Conservation (phyloP, 2,113 vertebrate genomes). For the Psophia crepitans region DNA sequence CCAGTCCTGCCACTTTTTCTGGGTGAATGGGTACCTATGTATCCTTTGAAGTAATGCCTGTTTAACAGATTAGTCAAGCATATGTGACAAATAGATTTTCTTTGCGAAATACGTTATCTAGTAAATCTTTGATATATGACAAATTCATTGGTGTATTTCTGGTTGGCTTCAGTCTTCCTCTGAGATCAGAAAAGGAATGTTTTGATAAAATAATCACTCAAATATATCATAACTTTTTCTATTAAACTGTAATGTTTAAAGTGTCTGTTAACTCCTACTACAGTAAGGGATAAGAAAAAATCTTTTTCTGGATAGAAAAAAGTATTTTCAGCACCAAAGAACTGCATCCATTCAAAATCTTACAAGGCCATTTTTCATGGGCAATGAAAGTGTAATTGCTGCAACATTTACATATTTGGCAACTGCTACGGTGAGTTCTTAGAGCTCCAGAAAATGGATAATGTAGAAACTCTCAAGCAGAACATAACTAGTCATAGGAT, state of each 20-base stretch:
- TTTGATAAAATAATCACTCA: constrained; percentile 39
- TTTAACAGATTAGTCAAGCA: constrained; percentile 52
- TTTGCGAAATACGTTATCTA: constrained; percentile 42
- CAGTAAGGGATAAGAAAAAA: not conserved
- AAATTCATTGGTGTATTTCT: constrained; percentile 31
- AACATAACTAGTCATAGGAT: not conserved
- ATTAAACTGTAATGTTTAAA: constrained; percentile 14
- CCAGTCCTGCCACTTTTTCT: constrained; percentile 23
- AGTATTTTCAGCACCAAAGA: constrained; percentile 42
- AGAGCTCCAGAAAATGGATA: constrained; percentile 3
- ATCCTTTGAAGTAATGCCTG: constrained; percentile 51
- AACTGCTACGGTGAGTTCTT: constrained; percentile 31
- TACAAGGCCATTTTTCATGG: constrained; percentile 2
- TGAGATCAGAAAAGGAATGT: constrained; percentile 52
- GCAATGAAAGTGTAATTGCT: constrained; percentile 59
- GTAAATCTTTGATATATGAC: constrained; percentile 7
- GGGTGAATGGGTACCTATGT: not conserved
- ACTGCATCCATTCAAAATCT: constrained; percentile 27
- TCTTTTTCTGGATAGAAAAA: constrained; percentile 43
- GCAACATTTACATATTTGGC: constrained; percentile 52
- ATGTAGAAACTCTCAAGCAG: not conserved
- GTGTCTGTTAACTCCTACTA: not conserved
- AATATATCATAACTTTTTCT: not conserved
- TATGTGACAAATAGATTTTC: constrained; percentile 46
- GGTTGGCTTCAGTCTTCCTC: constrained; percentile 15